Evolutionary conservation across 2,888 invertebrate species (phyloP), one percentile per base, ranked within the genome.

Genomic region (Imbricaverruca yamaguchii): DNA sequence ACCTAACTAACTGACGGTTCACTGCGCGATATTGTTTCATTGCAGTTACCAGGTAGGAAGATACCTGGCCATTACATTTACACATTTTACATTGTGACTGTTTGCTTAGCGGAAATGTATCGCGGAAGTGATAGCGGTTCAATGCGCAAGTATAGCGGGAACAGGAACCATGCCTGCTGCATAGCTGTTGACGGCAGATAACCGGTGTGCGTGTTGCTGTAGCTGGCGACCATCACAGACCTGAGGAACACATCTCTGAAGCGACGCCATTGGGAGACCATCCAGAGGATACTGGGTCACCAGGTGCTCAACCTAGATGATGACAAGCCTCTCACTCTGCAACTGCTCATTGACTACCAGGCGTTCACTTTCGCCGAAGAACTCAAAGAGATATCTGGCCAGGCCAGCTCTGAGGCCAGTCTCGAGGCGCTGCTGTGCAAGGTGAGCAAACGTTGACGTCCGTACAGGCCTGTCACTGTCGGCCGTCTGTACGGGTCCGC

Each of bases 261-360:
- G 55, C 74, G 55, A 21, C 74, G 74, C 21, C 74, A 74, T 21
- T 74, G 74, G 74, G 74, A 74, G 55, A 21, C 74, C 55, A 74
- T 74, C 1, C 55, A 74, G 74, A 53, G 74, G 12, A 9, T 18
- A 10, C 74, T 74, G 55, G 74, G 74, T 21, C 74, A 9, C 55
- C 74, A 53, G 55, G 21, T 74, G 74, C 55, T 74, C 21, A 55
- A 74, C 55, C 90, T 91, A 63, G 90, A 91, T 0, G 93, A 93
- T 56, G 23, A 55, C 12, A 55, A 21, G 18, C 53, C 21, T 9
- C 74, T 74, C 15, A 74, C 74, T 3, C 74, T 74, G 55, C 74
- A 55, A 21, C 74, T 74, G 74, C 74, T 74, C 21, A 74, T 74
- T 21, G 74, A 74, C 74, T 74, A 74, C 74, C 53, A 55, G 21